phyloP scores from a whole-genome alignment of 2,113 vertebrate genomes.

The Eclectus roratus region DNA sequence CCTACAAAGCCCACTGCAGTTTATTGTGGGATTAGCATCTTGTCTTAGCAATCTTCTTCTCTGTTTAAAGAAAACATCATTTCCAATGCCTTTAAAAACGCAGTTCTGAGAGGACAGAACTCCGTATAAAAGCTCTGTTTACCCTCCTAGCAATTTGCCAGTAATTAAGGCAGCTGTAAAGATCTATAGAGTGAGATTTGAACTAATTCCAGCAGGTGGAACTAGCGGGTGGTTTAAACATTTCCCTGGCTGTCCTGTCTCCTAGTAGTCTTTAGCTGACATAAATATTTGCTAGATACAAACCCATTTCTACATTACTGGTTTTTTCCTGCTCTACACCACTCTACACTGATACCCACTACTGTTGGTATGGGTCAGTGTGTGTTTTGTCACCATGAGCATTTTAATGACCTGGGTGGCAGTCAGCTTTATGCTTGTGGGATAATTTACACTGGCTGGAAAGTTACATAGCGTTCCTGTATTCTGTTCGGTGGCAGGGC shows the following conservation, averaged over 20 bases:
- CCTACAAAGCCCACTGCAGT: neutral
- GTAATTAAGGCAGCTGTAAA: slow-evolving; percentile 25
- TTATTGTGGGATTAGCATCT: neutral
- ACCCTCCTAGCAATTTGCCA: neutral
- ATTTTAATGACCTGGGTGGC: neutral
- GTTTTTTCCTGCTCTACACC: neutral
- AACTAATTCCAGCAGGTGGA: slow-evolving; percentile 58
- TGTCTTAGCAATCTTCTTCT: neutral
- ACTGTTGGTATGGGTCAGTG: neutral
- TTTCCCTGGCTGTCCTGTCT: neutral
- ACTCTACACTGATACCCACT: neutral
- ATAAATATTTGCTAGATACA: neutral
- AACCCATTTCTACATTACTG: neutral
- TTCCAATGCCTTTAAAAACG: neutral
- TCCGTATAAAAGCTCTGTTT: neutral
- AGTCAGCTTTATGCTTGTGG: neutral
- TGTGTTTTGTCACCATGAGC: neutral
- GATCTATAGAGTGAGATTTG: slow-evolving; percentile 13
- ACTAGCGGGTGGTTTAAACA: neutral
- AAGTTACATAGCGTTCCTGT: slow-evolving; percentile 31
- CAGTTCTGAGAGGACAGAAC: neutral
- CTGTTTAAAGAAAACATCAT: neutral
- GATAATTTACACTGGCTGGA: neutral
- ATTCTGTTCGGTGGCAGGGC: neutral
- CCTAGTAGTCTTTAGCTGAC: neutral